Evolutionary conservation across 2,888 invertebrate genomes (phyloP), one percentile per base, ranked within the genome.

Genomic region (Aradus depressus): DNA sequence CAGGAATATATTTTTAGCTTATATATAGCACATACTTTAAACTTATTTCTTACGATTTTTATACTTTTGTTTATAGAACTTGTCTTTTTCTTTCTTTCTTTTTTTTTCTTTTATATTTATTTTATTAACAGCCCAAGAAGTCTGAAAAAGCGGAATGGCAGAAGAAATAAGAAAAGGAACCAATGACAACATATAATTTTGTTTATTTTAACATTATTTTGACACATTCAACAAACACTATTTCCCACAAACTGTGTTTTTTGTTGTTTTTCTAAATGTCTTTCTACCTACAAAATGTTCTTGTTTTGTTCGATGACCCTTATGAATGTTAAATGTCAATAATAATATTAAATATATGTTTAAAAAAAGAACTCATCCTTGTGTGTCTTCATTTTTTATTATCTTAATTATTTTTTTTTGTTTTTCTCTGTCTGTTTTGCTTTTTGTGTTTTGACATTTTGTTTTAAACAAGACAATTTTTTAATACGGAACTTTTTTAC

Each of bases 131-230:
- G 82, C 77, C 80, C 65, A 82, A 82, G 78, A 81, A 81, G 68
- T 77, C 80, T 67, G 81, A 82, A 76, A 79, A 79, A 67, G 78
- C 79, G 70, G 77, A 79, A 68, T 79, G 79, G 78, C 62, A 77
- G 72, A 78, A 78, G 76, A 78, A 78, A 74, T 77, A 56, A 60
- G 48, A 51, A 50, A 32, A n/a, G n/a, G n/a, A n/a, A n/a, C n/a
- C n/a, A n/a, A n/a, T n/a, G n/a, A n/a, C n/a, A n/a, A n/a, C n/a
- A n/a, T n/a, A n/a, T n/a, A n/a, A n/a, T n/a, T n/a, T n/a, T n/a
- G n/a, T n/a, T n/a, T n/a, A n/a, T n/a, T n/a, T n/a, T n/a, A n/a
- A n/a, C n/a, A n/a, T n/a, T n/a, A n/a, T n/a, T n/a, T n/a, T n/a
- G n/a, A n/a, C n/a, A n/a, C n/a, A n/a, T n/a, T 21, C n/a, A 45